Evolutionary conservation across 2,797 vertebrate species (phyloP).

Genomic region (Coluber constrictor): DNA sequence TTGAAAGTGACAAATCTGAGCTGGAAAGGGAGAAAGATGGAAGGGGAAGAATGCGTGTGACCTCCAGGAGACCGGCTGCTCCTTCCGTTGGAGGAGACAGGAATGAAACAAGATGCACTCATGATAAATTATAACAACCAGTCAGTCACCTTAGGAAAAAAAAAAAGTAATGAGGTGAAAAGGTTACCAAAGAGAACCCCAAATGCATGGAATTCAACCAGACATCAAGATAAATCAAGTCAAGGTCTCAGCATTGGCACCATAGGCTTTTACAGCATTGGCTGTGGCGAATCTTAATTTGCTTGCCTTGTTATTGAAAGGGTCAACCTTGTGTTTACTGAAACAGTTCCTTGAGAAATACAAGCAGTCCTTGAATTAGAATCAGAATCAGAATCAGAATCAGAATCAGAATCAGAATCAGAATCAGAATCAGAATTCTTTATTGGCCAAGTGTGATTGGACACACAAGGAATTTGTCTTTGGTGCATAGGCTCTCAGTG

Average conservation of each 20-base stretch:
- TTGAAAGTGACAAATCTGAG: slow-evolving; percentile 89
- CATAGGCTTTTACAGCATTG: slow-evolving; percentile 44
- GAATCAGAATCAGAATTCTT: too few relatives aligned
- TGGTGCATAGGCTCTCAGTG: too few relatives aligned
- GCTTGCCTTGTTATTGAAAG: slow-evolving; percentile 43
- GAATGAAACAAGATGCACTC: slow-evolving; percentile 69
- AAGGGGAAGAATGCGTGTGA: slow-evolving; percentile 76
- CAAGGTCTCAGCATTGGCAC: slow-evolving; percentile 38
- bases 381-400: too few relatives aligned
- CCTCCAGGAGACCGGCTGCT: slow-evolving; percentile 77
- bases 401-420: too few relatives aligned
- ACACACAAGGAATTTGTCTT: too few relatives aligned
- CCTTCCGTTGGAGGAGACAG: slow-evolving; percentile 66
- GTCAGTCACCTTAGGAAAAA: slow-evolving; percentile 67
- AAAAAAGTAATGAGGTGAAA: slow-evolving; percentile 71
- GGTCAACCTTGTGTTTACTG: slow-evolving; percentile 29
- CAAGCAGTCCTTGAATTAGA: neutral
- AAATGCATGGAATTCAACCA: slow-evolving; percentile 75
- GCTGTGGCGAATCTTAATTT: slow-evolving; percentile 53
- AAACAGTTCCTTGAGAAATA: slow-evolving; percentile 14
- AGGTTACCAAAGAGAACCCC: slow-evolving; percentile 73
- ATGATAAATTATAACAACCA: slow-evolving; percentile 78
- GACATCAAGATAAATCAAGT: slow-evolving; percentile 77
- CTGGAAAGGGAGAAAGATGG: slow-evolving; percentile 80
- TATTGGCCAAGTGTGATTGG: too few relatives aligned